phyloP scores from a whole-genome alignment of 2,113 vertebrate genomes.

The Megatriorchis doriae region DNA sequence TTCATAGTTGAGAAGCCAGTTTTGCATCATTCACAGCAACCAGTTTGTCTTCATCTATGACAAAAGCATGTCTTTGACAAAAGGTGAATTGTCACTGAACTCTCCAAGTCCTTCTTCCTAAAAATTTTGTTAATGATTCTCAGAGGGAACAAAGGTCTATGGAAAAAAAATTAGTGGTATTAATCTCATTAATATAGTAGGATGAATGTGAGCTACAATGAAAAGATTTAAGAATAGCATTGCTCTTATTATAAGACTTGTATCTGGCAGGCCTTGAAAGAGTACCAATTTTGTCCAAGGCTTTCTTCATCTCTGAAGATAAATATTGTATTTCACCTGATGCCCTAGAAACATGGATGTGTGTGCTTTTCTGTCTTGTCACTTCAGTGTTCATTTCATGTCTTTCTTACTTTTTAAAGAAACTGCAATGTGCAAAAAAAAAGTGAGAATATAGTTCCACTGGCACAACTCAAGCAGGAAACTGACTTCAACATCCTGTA shows the following conservation, averaged over 20 bases:
- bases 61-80: neutral
- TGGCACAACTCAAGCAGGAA: neutral
- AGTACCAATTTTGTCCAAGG: neutral
- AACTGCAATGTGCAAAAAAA: neutral
- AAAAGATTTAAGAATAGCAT: neutral
- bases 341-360: neutral
- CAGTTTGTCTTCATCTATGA: neutral
- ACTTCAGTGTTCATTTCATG: neutral
- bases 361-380: neutral
- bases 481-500: neutral
- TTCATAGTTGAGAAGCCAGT: neutral
- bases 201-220: neutral
- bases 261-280: neutral
- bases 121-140: neutral
- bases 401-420: neutral
- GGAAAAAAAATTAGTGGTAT: neutral
- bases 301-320: neutral
- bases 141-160: neutral
- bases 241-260: neutral
- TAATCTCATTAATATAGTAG: neutral
- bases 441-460: neutral
- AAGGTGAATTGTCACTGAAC: neutral
- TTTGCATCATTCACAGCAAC: neutral
- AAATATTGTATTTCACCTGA: neutral
- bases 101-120: neutral